phyloP scores from a whole-genome alignment of 2,797 vertebrate species.

The Chelon labrosus region DNA sequence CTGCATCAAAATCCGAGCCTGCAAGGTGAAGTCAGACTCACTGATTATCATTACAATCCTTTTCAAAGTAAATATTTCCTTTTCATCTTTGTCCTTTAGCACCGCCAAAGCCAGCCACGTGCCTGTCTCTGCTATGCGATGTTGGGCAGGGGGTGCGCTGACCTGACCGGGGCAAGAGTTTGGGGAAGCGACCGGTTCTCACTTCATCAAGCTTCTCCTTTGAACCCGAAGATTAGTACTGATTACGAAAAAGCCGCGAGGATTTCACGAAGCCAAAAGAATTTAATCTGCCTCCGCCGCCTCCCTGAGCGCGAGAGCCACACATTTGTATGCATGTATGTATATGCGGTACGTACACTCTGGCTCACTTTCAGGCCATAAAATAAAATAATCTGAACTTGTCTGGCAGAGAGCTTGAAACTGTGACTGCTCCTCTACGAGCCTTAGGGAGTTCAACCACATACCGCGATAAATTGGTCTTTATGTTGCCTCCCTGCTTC shows the following conservation, averaged over 20 bases:
- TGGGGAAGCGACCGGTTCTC: constrained; percentile 28
- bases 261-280: constrained; percentile 58
- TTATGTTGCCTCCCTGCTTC: constrained; percentile 6
- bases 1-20: constrained; percentile 1
- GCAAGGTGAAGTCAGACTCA: constrained; percentile 1
- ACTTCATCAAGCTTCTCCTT: constrained; percentile 43
- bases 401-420: constrained; percentile 18
- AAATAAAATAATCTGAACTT: constrained; percentile 17
- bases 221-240: constrained; percentile 56
- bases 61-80: constrained; percentile 3
- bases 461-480: constrained; percentile 7
- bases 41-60: neutral
- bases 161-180: constrained; percentile 23
- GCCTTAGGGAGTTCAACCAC: constrained; percentile 14
- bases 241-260: constrained; percentile 55
- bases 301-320: constrained; percentile 30
- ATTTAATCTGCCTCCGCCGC: constrained; percentile 55
- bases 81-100: neutral
- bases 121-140: neutral
- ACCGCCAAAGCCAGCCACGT: constrained; percentile 7
- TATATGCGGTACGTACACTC: constrained; percentile 31
- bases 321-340: constrained; percentile 17
- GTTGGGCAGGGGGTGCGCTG: neutral
- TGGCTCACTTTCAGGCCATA: constrained; percentile 19
- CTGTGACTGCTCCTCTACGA: constrained; percentile 12